A percentile compares a stretch with the other conserved stretches of the same genome.
phyloP scores from a whole-genome alignment of 2,888 invertebrate genomes.

The Megalurothrips usitatus region DNA sequence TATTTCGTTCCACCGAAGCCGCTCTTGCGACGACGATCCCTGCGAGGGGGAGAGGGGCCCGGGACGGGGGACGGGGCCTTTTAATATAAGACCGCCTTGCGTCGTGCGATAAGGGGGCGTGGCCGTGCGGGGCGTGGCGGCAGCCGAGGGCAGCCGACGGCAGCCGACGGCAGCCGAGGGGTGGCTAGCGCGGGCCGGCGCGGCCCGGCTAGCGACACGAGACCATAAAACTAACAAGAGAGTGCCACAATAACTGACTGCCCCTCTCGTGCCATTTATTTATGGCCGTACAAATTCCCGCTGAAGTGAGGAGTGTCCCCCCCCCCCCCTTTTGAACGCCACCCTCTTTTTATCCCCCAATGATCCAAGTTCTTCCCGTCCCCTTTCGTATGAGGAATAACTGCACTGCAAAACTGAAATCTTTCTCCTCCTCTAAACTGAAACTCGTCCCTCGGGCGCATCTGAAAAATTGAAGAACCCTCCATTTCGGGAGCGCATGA shows the following conservation, averaged over 20 bases:
- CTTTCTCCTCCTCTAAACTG: too few relatives aligned
- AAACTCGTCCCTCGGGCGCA: too few relatives aligned
- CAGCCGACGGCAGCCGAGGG: not conserved
- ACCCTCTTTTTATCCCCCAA: not conserved
- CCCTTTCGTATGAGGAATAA: too few relatives aligned
- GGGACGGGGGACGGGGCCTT: not conserved
- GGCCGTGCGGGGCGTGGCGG: conserved; percentile 1
- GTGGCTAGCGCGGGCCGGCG: not conserved
- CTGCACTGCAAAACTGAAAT: too few relatives aligned
- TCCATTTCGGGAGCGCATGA: too few relatives aligned
- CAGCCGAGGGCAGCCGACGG: too few relatives aligned
- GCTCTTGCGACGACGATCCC: not conserved
- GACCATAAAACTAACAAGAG: conserved; percentile 23
- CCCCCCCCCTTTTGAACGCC: not conserved
- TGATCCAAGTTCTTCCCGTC: too few relatives aligned
- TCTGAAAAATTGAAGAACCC: too few relatives aligned
- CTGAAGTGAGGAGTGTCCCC: not conserved
- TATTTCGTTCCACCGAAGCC: not conserved
- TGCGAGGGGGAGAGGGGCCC: not conserved
- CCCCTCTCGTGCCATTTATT: conserved; percentile 22
- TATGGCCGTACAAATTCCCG: conserved; percentile 1
- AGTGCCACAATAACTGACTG: conserved; percentile 26
- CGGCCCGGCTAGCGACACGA: not conserved
- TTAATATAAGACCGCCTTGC: conserved; percentile 12
- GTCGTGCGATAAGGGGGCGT: conserved; percentile 25